Evolutionary conservation across 2,113 vertebrate species (phyloP).

Genomic region (Nibea coibor): DNA sequence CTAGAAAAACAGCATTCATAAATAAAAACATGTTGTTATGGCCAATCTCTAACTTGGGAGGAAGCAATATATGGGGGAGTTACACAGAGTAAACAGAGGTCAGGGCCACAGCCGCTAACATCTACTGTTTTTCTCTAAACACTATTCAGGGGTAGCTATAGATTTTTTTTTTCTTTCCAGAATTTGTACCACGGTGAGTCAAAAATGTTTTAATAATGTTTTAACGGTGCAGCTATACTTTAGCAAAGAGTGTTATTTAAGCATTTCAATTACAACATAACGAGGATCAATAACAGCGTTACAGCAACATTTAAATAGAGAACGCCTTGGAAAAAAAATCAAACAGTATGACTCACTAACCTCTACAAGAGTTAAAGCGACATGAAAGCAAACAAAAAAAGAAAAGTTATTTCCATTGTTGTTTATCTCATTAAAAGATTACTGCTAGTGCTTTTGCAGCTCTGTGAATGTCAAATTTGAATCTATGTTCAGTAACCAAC

Average conservation of each 20-base stretch:
- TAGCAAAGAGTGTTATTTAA: background rate
- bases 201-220: no score
- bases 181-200: no score
- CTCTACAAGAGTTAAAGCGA: no score
- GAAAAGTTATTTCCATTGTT: background rate
- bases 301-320: background rate
- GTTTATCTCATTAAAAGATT: background rate
- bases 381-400: background rate
- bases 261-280: background rate
- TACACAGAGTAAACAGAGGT: background rate
- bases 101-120: background rate
- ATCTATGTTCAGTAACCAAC: background rate
- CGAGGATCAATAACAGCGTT: no score
- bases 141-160: background rate
- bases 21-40: slow-evolving; percentile 9
- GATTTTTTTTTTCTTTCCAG: no score
- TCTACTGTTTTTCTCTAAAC: background rate
- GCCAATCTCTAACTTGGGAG: slow-evolving; percentile 2
- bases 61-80: background rate
- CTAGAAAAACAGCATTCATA: slow-evolving; percentile 11
- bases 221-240: background rate
- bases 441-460: background rate
- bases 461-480: slow-evolving; percentile 1
- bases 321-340: background rate
- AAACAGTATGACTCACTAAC: background rate